A percentile compares a stretch with the other conserved stretches of the same genome.
phyloP scores from a whole-genome alignment of 53 echinoderm and acorn worm species.

The Holothuria scabra region DNA sequence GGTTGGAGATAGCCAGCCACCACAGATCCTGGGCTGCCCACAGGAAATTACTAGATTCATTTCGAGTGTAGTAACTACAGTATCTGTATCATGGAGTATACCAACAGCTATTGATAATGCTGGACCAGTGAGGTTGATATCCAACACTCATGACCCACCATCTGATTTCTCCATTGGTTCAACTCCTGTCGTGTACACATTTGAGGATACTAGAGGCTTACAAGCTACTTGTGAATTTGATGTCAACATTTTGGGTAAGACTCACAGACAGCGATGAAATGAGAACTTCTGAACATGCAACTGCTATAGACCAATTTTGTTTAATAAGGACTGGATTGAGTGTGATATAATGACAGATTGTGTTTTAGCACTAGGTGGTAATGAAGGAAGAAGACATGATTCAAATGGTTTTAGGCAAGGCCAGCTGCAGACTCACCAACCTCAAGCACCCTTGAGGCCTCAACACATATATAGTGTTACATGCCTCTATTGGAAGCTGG shows the following conservation, averaged over 20 bases:
- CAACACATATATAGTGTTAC: too few relatives aligned
- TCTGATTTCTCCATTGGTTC: conserved; percentile 53
- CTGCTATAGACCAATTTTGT: too few relatives aligned
- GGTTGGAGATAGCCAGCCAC: conserved; percentile 44
- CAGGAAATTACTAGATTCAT: conserved; percentile 17
- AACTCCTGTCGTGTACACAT: conserved; percentile 63
- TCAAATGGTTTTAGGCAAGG: too few relatives aligned
- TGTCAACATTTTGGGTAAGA: conserved; percentile 66
- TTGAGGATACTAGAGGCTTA: conserved; percentile 60
- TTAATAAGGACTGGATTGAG: too few relatives aligned
- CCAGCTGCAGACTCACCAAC: too few relatives aligned
- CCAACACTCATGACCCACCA: conserved; percentile 22
- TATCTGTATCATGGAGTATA: conserved; percentile 47
- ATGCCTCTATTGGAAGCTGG: too few relatives aligned
- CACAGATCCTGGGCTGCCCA: conserved; percentile 70
- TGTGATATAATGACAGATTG: too few relatives aligned
- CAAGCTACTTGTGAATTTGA: conserved; percentile 58
- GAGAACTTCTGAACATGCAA: too few relatives aligned
- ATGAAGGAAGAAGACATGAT: too few relatives aligned
- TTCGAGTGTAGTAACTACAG: conserved; percentile 21
- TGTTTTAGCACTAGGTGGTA: too few relatives aligned
- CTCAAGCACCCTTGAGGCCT: too few relatives aligned
- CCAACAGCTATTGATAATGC: conserved; percentile 74
- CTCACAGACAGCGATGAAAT: too few relatives aligned
- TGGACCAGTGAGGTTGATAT: conserved; percentile 12